Percentiles rank a stretch among this genome's conserved stretches.
Evolutionary conservation across 2,888 invertebrate genomes (phyloP).

Genomic region (Ashinkailepas kermadecensis): DNA sequence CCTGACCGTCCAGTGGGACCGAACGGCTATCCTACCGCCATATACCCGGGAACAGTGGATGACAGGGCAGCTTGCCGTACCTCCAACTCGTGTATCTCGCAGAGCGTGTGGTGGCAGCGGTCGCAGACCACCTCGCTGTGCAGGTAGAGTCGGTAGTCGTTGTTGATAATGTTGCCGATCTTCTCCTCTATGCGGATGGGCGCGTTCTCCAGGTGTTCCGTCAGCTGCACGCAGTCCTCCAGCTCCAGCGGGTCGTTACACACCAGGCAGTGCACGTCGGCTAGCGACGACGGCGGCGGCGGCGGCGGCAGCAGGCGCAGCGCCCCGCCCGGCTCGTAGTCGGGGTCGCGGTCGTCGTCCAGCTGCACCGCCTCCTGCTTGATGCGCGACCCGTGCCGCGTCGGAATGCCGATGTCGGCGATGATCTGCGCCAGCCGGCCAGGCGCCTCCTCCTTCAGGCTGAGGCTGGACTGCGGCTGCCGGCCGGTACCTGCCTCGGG

Average conservation of each 20-base stretch:
- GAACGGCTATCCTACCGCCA: too few relatives aligned
- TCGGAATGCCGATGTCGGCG: not conserved
- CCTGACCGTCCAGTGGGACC: too few relatives aligned
- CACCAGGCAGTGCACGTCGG: constrained; percentile 8
- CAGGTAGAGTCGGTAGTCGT: constrained; percentile 23
- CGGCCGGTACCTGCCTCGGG: too few relatives aligned
- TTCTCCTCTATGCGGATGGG: constrained; percentile 16
- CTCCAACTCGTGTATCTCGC: constrained; percentile 8
- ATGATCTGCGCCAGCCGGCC: constrained; percentile 9
- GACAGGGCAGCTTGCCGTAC: not conserved
- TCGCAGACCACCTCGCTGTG: constrained; percentile 24
- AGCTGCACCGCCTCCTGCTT: not conserved
- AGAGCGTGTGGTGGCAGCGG: not conserved
- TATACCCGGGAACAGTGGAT: too few relatives aligned
- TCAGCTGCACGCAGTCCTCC: not conserved
- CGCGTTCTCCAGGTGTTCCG: not conserved
- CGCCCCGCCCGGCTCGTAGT: not conserved
- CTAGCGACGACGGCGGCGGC: not conserved
- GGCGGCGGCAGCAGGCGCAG: not conserved
- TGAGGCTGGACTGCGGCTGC: not conserved
- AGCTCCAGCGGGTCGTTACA: not conserved
- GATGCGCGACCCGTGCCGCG: not conserved
- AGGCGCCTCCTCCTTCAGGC: not conserved
- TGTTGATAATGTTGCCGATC: constrained; percentile 16
- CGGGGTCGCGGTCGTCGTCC: not conserved